Evolutionary conservation across 1,140 invertebrate species (phyloP).

Genomic region (Drosophila carrolli): DNA sequence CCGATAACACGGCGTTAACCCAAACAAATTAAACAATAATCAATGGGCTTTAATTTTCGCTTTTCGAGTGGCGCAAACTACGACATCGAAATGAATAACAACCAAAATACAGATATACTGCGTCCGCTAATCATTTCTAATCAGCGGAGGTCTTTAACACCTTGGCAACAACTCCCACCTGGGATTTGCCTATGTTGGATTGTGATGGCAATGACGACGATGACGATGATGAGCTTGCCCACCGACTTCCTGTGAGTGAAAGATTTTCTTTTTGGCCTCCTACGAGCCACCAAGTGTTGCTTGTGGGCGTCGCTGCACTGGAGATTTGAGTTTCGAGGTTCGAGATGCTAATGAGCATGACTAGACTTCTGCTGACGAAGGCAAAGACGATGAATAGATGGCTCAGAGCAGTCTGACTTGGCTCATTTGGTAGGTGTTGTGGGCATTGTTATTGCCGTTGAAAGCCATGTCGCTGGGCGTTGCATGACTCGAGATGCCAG

Average conservation of each 20-base stretch:
- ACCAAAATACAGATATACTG: conserved; percentile 5
- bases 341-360: conserved; percentile 78
- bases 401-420: conserved; percentile 9
- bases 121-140: conserved; percentile 14
- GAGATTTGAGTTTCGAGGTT: conserved; percentile 11
- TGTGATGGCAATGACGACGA: conserved; percentile 20
- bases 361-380: conserved; percentile 66
- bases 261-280: conserved; percentile 65
- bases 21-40: conserved; percentile 52
- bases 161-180: conserved; percentile 61
- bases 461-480: conserved; percentile 52
- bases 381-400: conserved; percentile 29
- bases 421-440: conserved; percentile 61
- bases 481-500: conserved; percentile 30
- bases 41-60: conserved; percentile 37
- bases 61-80: conserved; percentile 23
- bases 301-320: conserved; percentile 54
- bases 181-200: conserved; percentile 36
- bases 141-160: conserved; percentile 4
- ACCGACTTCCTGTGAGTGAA: conserved; percentile 74
- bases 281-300: conserved; percentile 49
- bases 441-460: conserved; percentile 58
- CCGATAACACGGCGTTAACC: conserved; percentile 39
- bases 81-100: not conserved
- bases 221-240: conserved; percentile 46